These are phyloP conservation scores for Cyphomyrmex costatus DNA, from an alignment of 1,140 invertebrate genomes.

Conservation along the genomic window DNA sequence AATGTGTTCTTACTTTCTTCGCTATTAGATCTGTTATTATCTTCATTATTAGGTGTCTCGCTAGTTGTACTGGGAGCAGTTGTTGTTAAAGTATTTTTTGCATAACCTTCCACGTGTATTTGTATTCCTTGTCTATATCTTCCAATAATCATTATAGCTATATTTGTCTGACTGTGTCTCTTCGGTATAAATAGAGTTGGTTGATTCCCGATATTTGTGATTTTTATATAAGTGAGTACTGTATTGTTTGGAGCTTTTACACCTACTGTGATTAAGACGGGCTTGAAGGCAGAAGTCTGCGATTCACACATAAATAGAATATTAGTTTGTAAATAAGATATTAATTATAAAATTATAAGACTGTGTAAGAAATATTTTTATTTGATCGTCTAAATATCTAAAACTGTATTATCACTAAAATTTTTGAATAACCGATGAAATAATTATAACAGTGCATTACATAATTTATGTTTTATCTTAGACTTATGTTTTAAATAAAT, in stretches of 20 bases:
- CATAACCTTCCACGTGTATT: not conserved
- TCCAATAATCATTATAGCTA: conserved; percentile 49
- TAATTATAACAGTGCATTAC: not conserved
- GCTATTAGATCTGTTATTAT: not conserved
- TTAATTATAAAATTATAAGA: not conserved
- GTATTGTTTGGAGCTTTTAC: not conserved
- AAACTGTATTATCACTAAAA: too few species aligned
- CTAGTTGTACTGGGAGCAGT: not conserved
- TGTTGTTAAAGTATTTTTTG: not conserved
- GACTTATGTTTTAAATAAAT: not conserved
- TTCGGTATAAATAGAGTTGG: conserved; percentile 18
- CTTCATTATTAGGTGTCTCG: not conserved
- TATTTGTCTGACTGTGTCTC: conserved; percentile 11
- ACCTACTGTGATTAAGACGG: conserved; percentile 5
- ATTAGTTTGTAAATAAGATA: not conserved
- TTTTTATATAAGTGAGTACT: not conserved
- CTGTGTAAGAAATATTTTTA: not conserved
- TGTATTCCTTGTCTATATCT: not conserved
- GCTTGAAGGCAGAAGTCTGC: conserved; percentile 52
- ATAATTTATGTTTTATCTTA: not conserved
- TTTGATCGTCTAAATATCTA: not conserved
- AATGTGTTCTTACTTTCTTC: not conserved
- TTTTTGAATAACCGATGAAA: not conserved
- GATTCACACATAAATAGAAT: conserved; percentile 50
- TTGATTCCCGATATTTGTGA: conserved; percentile 38